Conservation (phyloP, 2,888 invertebrate genomes). For the Dicycla oo region DNA sequence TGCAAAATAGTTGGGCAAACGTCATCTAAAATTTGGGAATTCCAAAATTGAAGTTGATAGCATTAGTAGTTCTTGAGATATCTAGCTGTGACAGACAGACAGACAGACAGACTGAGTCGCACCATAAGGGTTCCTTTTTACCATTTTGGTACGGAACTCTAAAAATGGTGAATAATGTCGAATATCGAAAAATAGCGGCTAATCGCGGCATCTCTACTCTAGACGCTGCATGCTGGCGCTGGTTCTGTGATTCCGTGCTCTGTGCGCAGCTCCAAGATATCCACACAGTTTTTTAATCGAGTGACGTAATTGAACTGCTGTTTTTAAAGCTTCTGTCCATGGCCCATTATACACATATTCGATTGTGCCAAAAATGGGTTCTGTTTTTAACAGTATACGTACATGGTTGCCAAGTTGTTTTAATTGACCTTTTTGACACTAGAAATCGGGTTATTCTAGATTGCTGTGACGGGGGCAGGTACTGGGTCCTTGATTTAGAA, state of each 20-base stretch:
- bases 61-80: no score
- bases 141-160: no score
- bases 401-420: conserved; percentile 37
- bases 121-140: no score
- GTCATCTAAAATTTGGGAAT: no score
- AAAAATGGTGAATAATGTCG: no score
- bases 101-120: no score
- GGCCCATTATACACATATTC: conserved; percentile 37
- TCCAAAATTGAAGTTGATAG: no score
- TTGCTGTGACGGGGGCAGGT: background rate
- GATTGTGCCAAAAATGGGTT: conserved; percentile 33
- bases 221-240: background rate
- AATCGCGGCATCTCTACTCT: no score
- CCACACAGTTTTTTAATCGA: conserved; percentile 38
- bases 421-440: conserved; percentile 18
- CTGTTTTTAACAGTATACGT: conserved; percentile 17
- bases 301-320: conserved; percentile 24
- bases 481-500: background rate
- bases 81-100: no score
- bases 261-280: background rate
- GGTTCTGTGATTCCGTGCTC: background rate
- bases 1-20: no score
- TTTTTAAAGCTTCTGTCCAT: conserved; percentile 26
- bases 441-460: background rate
- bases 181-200: no score